phyloP scores from a whole-genome alignment of 2,797 vertebrate genomes.

The Cyclopterus lumpus region DNA sequence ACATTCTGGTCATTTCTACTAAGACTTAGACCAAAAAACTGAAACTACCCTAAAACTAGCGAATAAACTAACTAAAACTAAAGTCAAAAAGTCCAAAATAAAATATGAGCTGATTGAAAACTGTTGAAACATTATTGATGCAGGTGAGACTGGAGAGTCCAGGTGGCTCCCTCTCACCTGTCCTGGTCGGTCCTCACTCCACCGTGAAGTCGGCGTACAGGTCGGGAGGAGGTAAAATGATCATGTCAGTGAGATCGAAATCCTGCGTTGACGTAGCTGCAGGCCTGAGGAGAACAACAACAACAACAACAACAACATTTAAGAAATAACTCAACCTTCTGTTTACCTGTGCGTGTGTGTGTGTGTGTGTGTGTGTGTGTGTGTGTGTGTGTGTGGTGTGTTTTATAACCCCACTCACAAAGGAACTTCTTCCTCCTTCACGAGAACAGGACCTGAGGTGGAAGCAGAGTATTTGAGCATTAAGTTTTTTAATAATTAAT shows the following conservation, averaged over 20 bases:
- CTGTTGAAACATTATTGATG: neutral
- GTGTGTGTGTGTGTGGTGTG: too few relatives aligned
- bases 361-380: too few relatives aligned
- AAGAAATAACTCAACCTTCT: neutral
- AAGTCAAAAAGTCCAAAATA: too few relatives aligned
- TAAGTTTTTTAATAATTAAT: too few relatives aligned
- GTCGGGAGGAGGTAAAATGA: constrained; percentile 83
- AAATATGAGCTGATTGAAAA: neutral
- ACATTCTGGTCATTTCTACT: too few relatives aligned
- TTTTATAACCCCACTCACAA: constrained; percentile 65
- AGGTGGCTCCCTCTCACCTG: neutral
- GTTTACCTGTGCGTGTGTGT: too few relatives aligned
- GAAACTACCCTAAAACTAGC: too few relatives aligned
- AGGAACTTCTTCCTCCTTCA: constrained; percentile 19
- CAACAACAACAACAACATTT: neutral
- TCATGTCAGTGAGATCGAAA: constrained; percentile 28
- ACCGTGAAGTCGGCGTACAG: constrained; percentile 74
- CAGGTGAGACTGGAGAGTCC: neutral
- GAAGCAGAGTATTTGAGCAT: constrained; percentile 6
- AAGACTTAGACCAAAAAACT: too few relatives aligned
- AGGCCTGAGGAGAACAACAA: constrained; percentile 43
- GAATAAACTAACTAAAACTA: neutral
- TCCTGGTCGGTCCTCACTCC: constrained; percentile 39
- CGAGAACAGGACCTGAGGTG: constrained; percentile 48
- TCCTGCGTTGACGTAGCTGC: constrained; percentile 13